Conservation (phyloP, 2,888 invertebrate species). For the Leptopilina drosophilae region DNA sequence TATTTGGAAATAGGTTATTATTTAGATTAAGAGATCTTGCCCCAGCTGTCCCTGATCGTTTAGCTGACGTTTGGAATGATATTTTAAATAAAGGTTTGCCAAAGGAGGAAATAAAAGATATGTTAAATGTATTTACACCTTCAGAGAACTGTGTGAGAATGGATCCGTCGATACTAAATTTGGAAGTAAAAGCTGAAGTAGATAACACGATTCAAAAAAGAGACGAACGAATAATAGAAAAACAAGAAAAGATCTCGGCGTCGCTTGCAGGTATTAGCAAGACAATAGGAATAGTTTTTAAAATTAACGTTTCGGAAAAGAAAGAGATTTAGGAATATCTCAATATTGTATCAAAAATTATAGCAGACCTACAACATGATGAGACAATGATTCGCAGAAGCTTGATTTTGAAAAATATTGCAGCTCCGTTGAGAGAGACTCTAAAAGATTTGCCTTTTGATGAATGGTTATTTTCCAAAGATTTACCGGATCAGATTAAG, state of each 20-base stretch:
- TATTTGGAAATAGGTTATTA: not conserved
- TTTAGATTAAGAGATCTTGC: not conserved
- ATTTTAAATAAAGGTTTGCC: not conserved
- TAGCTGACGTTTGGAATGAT: constrained; percentile 5
- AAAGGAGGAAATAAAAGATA: not conserved
- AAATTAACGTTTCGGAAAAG: not conserved
- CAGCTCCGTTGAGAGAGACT: constrained; percentile 3
- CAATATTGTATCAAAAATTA: constrained; percentile 41
- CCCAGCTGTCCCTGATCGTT: not conserved
- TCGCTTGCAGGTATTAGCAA: constrained; percentile 41
- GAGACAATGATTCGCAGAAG: constrained; percentile 43
- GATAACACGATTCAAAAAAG: not conserved
- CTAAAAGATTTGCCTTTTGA: constrained; percentile 13
- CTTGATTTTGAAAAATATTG: constrained; percentile 22
- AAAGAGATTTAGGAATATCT: constrained; percentile 31
- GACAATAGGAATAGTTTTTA: not conserved
- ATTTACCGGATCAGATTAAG: constrained; percentile 2
- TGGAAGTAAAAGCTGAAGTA: not conserved
- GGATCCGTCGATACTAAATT: not conserved
- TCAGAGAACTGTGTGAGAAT: constrained; percentile 1
- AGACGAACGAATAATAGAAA: constrained; percentile 30
- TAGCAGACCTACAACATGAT: constrained; percentile 49
- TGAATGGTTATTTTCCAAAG: not conserved
- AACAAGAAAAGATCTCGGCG: constrained; percentile 40
- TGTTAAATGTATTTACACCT: not conserved